Evolutionary conservation across 1,140 invertebrate genomes (phyloP).

Genomic region (Drosophila ohnishii): DNA sequence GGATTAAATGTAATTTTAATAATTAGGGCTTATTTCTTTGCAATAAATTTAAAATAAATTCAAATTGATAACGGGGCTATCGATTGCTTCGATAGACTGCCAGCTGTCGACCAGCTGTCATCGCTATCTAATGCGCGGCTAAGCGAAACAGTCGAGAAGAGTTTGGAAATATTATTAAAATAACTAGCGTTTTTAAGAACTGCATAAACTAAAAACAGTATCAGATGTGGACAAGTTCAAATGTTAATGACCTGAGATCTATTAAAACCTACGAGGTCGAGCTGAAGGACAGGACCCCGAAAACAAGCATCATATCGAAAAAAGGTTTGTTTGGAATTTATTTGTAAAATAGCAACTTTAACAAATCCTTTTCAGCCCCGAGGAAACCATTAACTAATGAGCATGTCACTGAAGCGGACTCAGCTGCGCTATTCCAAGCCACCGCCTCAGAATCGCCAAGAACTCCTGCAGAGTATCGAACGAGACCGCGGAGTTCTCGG

Average conservation of each 20-base stretch:
- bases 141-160: neutral
- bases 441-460: conserved; percentile 21
- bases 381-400: neutral
- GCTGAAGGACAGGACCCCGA: neutral
- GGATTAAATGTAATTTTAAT: conserved; percentile 5
- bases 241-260: neutral
- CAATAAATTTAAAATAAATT: conserved; percentile 30
- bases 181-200: too few relatives aligned
- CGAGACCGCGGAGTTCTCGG: conserved; percentile 36
- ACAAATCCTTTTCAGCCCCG: neutral
- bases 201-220: neutral
- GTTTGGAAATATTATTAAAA: neutral
- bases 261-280: neutral
- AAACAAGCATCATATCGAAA: neutral
- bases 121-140: conserved; percentile 8
- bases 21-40: neutral
- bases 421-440: conserved; percentile 4
- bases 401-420: conserved; percentile 15
- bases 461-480: conserved; percentile 43
- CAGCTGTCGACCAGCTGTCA: conserved; percentile 1
- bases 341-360: too few relatives aligned
- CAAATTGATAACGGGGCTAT: neutral
- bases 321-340: neutral
- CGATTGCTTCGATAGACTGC: neutral
- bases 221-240: conserved; percentile 1